A percentile compares a stretch with the other conserved stretches of the same genome.
Evolutionary conservation across 2,888 invertebrate species (phyloP).

Genomic region (Oscheius sp.): DNA sequence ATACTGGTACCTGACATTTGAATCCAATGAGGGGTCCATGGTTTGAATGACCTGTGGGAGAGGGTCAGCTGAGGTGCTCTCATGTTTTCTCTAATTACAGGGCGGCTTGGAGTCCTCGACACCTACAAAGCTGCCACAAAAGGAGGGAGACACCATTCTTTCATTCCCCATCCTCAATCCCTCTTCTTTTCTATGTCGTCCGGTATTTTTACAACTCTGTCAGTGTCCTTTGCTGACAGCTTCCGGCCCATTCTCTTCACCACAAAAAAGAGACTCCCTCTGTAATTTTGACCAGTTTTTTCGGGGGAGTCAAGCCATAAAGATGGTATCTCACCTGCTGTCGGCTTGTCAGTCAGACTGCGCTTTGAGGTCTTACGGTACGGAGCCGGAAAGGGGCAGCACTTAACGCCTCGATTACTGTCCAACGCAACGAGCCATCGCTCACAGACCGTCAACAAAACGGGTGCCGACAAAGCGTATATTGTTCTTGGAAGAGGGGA

Average conservation of each 20-base stretch:
- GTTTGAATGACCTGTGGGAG: background rate
- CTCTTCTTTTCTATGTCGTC: background rate
- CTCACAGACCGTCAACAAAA: conserved; percentile 1
- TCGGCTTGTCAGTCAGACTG: conserved; percentile 15
- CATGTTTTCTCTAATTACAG: conserved; percentile 37
- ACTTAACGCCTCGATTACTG: conserved; percentile 25
- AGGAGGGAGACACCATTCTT: background rate
- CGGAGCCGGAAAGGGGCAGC: background rate
- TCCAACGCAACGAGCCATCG: conserved; percentile 6
- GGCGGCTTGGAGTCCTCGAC: conserved; percentile 31
- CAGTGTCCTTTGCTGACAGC: background rate
- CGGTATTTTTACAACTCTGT: background rate
- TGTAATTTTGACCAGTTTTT: conserved; percentile 27
- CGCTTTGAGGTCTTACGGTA: conserved; percentile 1
- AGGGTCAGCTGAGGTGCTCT: conserved; percentile 27
- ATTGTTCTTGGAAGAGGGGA: background rate
- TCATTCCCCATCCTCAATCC: background rate
- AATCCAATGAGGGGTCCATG: too few species aligned
- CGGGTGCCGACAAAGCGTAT: conserved; percentile 4
- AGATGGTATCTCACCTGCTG: conserved; percentile 8
- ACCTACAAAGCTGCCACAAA: conserved; percentile 31
- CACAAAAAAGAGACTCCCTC: background rate
- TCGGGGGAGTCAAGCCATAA: background rate
- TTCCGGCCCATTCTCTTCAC: background rate
- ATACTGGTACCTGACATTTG: too few species aligned